Conservation (phyloP, 2,888 invertebrate species). For the Acleris laterana region DNA sequence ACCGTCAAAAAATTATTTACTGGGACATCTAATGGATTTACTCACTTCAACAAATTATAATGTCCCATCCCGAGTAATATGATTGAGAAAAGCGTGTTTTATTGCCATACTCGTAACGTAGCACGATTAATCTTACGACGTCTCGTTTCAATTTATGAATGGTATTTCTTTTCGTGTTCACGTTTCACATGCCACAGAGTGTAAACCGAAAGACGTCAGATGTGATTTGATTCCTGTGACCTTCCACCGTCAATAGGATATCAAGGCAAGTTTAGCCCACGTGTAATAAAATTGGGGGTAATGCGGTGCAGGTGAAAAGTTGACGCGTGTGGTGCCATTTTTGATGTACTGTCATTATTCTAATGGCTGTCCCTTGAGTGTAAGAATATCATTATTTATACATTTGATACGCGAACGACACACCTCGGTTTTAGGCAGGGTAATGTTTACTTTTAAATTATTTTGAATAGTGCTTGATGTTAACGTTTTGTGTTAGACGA, state of each 20-base stretch:
- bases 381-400: neutral
- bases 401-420: neutral
- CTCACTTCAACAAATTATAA: slow-evolving; percentile 32
- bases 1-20: slow-evolving; percentile 1
- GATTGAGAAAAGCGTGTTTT: slow-evolving; percentile 22
- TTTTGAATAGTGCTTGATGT: neutral
- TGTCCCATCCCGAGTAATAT: slow-evolving; percentile 21
- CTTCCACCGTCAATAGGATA: slow-evolving; percentile 15
- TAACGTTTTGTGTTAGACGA: neutral
- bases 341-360: neutral
- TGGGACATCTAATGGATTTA: slow-evolving; percentile 19
- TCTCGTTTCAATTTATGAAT: slow-evolving; percentile 5
- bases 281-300: slow-evolving; percentile 17
- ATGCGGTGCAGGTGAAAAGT: slow-evolving; percentile 2
- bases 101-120: slow-evolving; percentile 12
- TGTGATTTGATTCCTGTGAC: slow-evolving; percentile 18
- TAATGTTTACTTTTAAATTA: neutral
- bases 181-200: too few species aligned
- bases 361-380: neutral
- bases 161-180: neutral
- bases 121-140: slow-evolving; percentile 8
- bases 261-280: slow-evolving; percentile 26
- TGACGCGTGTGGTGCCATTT: neutral
- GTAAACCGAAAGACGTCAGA: slow-evolving; percentile 7
- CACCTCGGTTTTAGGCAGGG: neutral